Evolutionary conservation across 2,797 vertebrate genomes (phyloP), one percentile per base, ranked within the genome.

Genomic region (Danionella dracula): DNA sequence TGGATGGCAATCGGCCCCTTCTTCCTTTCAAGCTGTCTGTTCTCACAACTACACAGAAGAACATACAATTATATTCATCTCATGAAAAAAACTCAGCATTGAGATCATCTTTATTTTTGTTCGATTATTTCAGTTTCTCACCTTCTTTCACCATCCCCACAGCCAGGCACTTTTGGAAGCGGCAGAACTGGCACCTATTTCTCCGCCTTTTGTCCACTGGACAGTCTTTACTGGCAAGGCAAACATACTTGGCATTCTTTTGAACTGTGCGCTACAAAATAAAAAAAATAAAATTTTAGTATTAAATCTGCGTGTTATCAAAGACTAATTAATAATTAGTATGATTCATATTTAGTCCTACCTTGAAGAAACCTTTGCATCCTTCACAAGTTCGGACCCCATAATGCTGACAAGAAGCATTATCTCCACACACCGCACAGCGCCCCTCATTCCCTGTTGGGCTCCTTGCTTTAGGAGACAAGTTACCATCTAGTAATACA

Each of bases 71-170:
- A 55, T 23, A 1, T 4, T 2, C 17, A 4, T 1, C 7, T 41
- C 41, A 2, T 13, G n/a, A 15, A 56, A 69, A 5, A 16, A 57
- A 49, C 19, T 34, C 11, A 3, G 8, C 27, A 16, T 31, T 6
- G 5, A n/a, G n/a, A n/a, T n/a, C n/a, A n/a, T n/a, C n/a, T n/a
- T n/a, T n/a, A n/a, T n/a, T n/a, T n/a, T n/a, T n/a, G n/a, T n/a
- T n/a, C n/a, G n/a, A n/a, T n/a, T n/a, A n/a, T n/a, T n/a, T n/a
- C n/a, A n/a, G 12, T 21, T 59, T 77, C 69, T 27, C 79, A 97
- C 96, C 96, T 93, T 98, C 96, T 86, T 94, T 97, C 54, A 97
- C 94, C 96, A 98, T 97, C 66, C 96, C 96, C 66, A 96, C 94
- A 0, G 83, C 88, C 53, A 98, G 90, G 87, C 95, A 98, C 91